Percentiles rank a stretch among this genome's conserved stretches.
These are phyloP conservation scores for Tragelaphus scriptus DNA, from an alignment of 2,113 vertebrate genomes.

Conservation along the genomic window DNA sequence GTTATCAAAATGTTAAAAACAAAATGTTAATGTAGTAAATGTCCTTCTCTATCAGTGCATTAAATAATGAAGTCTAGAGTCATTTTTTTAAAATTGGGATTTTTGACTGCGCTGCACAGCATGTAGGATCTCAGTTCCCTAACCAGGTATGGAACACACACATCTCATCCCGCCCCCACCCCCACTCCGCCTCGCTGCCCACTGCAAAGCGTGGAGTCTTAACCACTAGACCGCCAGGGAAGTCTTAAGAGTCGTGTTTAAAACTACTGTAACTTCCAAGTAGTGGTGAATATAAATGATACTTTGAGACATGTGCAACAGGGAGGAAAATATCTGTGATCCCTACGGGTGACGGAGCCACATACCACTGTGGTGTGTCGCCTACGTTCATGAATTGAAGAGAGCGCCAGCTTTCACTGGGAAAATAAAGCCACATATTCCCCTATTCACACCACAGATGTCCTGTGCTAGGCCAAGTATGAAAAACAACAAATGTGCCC, in stretches of 20 bases:
- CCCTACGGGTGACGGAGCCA: neutral
- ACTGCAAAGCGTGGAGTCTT: neutral
- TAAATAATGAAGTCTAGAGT: neutral
- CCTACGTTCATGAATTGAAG: neutral
- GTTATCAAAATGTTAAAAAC: neutral
- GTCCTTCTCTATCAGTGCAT: neutral
- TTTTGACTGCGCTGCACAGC: neutral
- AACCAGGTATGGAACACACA: neutral
- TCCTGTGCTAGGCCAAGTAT: neutral
- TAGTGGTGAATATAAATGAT: neutral
- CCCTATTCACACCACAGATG: neutral
- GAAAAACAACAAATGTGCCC: neutral
- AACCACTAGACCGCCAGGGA: neutral
- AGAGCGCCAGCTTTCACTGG: neutral
- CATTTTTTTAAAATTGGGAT: neutral
- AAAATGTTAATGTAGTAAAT: neutral
- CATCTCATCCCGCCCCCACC: rapidly evolving
- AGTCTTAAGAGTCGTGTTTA: neutral
- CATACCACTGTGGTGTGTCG: neutral
- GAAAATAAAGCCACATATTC: neutral
- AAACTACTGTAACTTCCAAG: neutral
- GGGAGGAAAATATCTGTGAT: neutral
- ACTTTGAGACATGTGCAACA: neutral
- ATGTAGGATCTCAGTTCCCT: neutral
- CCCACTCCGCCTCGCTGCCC: too few species aligned